These are phyloP conservation scores for Polymixis flavicincta DNA, from an alignment of 2,888 invertebrate species.

Conservation along the genomic window DNA sequence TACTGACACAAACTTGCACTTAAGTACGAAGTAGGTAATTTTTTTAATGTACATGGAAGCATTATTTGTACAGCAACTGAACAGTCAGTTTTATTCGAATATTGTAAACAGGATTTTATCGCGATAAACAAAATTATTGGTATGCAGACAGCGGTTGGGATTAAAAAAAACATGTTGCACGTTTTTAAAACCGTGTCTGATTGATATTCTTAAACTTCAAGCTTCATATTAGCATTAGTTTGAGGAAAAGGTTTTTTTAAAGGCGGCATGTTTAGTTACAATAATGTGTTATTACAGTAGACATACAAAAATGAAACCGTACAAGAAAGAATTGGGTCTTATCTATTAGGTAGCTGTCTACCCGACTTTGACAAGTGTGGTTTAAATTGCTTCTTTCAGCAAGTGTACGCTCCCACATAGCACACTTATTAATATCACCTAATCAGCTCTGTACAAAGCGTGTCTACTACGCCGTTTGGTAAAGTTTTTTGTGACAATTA, in stretches of 20 bases:
- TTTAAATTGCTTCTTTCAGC: conserved; percentile 45
- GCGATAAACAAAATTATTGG: conserved; percentile 40
- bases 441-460: conserved; percentile 47
- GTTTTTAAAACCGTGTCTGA: conserved; percentile 42
- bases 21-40: background rate
- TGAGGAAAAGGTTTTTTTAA: conserved; percentile 25
- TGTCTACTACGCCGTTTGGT: conserved; percentile 53
- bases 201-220: conserved; percentile 52
- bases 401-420: conserved; percentile 35
- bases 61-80: background rate
- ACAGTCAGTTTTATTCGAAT: background rate
- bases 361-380: conserved; percentile 22
- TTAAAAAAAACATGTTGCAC: conserved; percentile 44
- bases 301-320: background rate
- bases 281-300: background rate
- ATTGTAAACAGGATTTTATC: conserved; percentile 34
- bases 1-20: background rate
- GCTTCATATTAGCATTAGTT: conserved; percentile 16
- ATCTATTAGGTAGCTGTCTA: conserved; percentile 18
- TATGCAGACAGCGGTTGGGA: conserved; percentile 41
- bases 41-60: background rate
- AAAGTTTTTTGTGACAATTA: conserved; percentile 78
- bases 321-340: conserved; percentile 13
- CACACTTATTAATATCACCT: conserved; percentile 50
- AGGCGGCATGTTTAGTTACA: background rate